A percentile compares a stretch with the other conserved stretches of the same genome.
Conservation (phyloP, 2,888 invertebrate genomes). For the Laspeyria flexula region DNA sequence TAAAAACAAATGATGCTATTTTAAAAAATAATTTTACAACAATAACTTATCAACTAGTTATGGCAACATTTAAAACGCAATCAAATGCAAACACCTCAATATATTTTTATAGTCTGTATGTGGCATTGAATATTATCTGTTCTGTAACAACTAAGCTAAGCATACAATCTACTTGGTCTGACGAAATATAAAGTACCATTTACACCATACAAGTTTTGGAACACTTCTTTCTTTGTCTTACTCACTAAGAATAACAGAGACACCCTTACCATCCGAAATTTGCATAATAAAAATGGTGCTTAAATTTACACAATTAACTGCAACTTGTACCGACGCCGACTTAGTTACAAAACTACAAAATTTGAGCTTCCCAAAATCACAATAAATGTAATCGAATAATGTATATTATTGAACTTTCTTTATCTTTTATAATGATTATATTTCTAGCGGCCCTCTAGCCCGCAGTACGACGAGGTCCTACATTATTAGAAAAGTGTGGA, state of each 20-base stretch:
- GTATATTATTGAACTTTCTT: slow-evolving; percentile 34
- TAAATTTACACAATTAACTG: slow-evolving; percentile 19
- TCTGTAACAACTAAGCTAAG: slow-evolving; percentile 44
- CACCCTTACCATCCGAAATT: too few relatives aligned
- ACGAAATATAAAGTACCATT: slow-evolving; percentile 29
- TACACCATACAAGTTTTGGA: background rate
- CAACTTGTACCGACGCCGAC: slow-evolving; percentile 25
- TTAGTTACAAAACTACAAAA: slow-evolving; percentile 67
- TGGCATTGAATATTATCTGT: slow-evolving; percentile 29
- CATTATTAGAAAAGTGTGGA: slow-evolving; percentile 10
- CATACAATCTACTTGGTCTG: slow-evolving; percentile 64
- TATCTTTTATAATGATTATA: slow-evolving; percentile 24
- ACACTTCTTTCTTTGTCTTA: background rate
- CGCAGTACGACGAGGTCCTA: slow-evolving; percentile 27
- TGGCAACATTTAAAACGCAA: slow-evolving; percentile 66
- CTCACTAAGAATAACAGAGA: too few relatives aligned
- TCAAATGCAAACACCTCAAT: slow-evolving; percentile 42
- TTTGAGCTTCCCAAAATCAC: slow-evolving; percentile 67
- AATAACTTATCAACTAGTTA: slow-evolving; percentile 58
- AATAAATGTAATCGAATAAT: slow-evolving; percentile 33
- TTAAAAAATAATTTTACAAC: slow-evolving; percentile 53
- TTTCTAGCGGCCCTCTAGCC: slow-evolving; percentile 26
- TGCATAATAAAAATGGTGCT: background rate
- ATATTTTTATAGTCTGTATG: slow-evolving; percentile 22
- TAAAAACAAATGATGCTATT: slow-evolving; percentile 53